Percentiles rank a stretch among this genome's conserved stretches.
Conservation (phyloP, 2,888 invertebrate species). For the Eremobia ochroleuca region DNA sequence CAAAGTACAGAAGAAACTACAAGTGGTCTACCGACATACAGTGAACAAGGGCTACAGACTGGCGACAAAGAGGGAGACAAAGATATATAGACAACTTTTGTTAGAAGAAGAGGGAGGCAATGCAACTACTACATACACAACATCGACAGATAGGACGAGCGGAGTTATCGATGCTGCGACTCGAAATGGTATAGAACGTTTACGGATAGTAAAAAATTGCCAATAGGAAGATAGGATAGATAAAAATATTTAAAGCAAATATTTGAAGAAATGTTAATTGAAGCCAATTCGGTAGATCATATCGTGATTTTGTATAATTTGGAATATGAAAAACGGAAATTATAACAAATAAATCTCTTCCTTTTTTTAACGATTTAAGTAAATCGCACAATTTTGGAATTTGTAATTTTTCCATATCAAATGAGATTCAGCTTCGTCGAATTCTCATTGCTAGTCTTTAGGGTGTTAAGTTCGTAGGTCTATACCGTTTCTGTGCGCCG, state of each 20-base stretch:
- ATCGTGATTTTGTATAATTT: constrained; percentile 39
- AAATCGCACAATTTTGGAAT: background rate
- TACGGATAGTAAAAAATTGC: constrained; percentile 57
- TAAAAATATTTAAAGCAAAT: constrained; percentile 54
- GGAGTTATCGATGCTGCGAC: constrained; percentile 85
- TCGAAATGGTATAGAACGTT: constrained; percentile 87
- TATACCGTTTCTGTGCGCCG: constrained; percentile 83
- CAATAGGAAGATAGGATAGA: constrained; percentile 58
- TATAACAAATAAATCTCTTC: constrained; percentile 22
- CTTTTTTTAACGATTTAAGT: constrained; percentile 14
- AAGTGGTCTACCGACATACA: constrained; percentile 88
- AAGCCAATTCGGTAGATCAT: constrained; percentile 52
- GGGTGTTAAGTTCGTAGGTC: constrained; percentile 66
- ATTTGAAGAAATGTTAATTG: constrained; percentile 57
- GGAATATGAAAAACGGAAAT: constrained; percentile 19
- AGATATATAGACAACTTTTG: constrained; percentile 84
- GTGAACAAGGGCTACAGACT: constrained; percentile 86
- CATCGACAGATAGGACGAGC: constrained; percentile 88
- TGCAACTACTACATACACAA: constrained; percentile 91
- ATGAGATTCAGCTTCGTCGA: constrained; percentile 21
- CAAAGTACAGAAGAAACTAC: constrained; percentile 89
- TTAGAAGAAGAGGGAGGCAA: constrained; percentile 88
- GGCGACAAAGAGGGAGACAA: constrained; percentile 86
- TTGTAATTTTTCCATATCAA: background rate
- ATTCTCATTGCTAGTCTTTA: constrained; percentile 9